These are phyloP conservation scores for Agonopterix subpropinquella DNA, from an alignment of 2,888 invertebrate species.

Conservation along the genomic window DNA sequence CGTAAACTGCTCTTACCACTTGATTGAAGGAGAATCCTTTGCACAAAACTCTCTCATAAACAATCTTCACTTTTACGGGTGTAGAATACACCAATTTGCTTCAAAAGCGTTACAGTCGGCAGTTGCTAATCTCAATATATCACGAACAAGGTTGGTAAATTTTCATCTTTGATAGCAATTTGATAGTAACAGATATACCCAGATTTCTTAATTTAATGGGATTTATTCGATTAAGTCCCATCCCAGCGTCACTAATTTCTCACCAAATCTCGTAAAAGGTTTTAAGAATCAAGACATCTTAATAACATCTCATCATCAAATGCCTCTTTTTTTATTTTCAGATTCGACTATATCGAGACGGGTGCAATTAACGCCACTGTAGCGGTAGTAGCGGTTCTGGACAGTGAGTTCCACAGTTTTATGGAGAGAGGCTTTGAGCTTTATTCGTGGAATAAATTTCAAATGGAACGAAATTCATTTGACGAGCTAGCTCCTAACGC, in stretches of 20 bases:
- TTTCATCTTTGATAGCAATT: not conserved
- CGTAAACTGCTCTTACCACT: conserved; percentile 76
- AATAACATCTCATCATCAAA: too few species aligned
- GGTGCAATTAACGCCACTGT: conserved; percentile 80
- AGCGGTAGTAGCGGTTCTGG: conserved; percentile 74
- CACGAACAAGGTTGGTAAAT: conserved; percentile 68
- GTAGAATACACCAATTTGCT: conserved; percentile 72
- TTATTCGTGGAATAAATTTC: conserved; percentile 79
- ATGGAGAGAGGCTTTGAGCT: conserved; percentile 77
- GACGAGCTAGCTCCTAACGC: conserved; percentile 72
- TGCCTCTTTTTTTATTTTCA: conserved; percentile 48
- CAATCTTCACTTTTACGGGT: conserved; percentile 76
- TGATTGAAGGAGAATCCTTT: conserved; percentile 79
- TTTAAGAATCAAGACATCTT: not conserved
- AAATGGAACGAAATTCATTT: conserved; percentile 80
- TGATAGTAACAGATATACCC: too few species aligned
- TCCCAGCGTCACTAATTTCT: too few species aligned
- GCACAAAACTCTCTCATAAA: conserved; percentile 77
- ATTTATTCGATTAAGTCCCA: too few species aligned
- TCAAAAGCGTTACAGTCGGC: conserved; percentile 78
- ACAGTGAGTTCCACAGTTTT: conserved; percentile 78
- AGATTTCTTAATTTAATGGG: too few species aligned
- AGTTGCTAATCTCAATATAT: conserved; percentile 78
- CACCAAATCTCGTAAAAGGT: not conserved
- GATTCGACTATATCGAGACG: conserved; percentile 76